phyloP scores from a whole-genome alignment of 1,140 invertebrate genomes.

The Lordiphosa clarofinis region DNA sequence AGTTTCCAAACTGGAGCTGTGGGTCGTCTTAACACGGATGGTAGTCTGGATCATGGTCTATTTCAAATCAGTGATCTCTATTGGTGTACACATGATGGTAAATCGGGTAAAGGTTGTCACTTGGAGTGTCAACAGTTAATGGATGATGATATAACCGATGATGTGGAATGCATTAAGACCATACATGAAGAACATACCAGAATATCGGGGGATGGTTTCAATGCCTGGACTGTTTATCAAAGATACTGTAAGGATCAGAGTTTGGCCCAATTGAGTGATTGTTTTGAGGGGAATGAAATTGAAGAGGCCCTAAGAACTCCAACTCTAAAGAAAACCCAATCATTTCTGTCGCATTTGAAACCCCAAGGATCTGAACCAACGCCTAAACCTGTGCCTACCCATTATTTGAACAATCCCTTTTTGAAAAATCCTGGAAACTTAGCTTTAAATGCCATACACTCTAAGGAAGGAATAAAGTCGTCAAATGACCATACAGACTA shows the following conservation, averaged over 20 bases:
- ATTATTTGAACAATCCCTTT: conserved; percentile 51
- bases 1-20: conserved; percentile 85
- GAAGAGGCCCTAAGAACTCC: conserved; percentile 1
- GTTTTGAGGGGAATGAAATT: conserved; percentile 63
- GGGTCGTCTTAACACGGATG: conserved; percentile 74
- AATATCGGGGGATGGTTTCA: conserved; percentile 85
- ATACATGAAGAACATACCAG: conserved; percentile 84
- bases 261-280: conserved; percentile 35
- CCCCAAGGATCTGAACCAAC: too few species aligned
- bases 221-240: conserved; percentile 82
- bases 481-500: too few species aligned
- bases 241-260: conserved; percentile 45
- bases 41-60: conserved; percentile 85
- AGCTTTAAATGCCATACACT: conserved; percentile 6
- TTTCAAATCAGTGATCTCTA: conserved; percentile 81
- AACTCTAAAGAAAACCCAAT: conserved; percentile 21
- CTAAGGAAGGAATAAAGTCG: too few species aligned
- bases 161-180: conserved; percentile 83
- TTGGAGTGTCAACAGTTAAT: conserved; percentile 83
- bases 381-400: conserved; percentile 4
- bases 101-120: conserved; percentile 83
- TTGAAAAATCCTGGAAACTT: conserved; percentile 18
- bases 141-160: conserved; percentile 86
- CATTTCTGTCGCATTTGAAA: conserved; percentile 32
- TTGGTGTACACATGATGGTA: conserved; percentile 84